Base-by-base conservation (phyloP, 2,888 invertebrate species). In the Masnerella sp. region DNA sequence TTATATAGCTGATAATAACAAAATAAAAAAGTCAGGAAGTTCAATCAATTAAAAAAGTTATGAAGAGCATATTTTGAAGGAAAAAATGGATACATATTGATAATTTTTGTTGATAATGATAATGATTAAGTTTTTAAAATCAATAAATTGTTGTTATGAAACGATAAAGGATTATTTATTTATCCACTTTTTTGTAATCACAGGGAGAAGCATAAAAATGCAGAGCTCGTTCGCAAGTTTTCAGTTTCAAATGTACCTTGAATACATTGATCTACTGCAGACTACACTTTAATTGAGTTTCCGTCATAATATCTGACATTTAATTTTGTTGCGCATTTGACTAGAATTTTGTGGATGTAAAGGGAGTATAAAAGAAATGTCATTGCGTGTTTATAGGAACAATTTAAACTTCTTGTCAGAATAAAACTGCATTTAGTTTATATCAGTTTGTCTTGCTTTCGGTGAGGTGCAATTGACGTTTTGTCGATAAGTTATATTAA, bases 291-390 rank as follows among this genome's bases (percentile, higher is more conserved):
- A 58, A 71, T 64, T 32, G 62, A 58, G 51, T 64, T 70, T 43
- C 47, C 49, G 45, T 71, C 45, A 61, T 64, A 71, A 42, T 58
- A 49, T 58, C 36, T 64, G 58, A 71, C 64, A 59, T 71, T 71
- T 71, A 71, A 71, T 71, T 71, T 71, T 30, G 51, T 51, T 12
- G 34, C 15, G 12, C 22, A 52, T 71, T 51, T 71, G 58, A 71
- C 71, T 58, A 43, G 22, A 70, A 70, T 56, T 70, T 56, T 15
- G 52, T 42, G 49, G 17, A 62, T 45, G 25, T 30, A 42, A 56
- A 61, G 32, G 12, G 9, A 9, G 30, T 20, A 58, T 52, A 47
- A 61, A 61, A 69, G 69, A 61, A 61, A 61, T 20, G 54, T 40
- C 54, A 40, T 25, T 30, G 34, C 52, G 12, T 68, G 49, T 38